Percentiles rank a stretch among this genome's conserved stretches.
phyloP scores from a whole-genome alignment of 2,797 vertebrate species.

The Pantherophis vulpinus region DNA sequence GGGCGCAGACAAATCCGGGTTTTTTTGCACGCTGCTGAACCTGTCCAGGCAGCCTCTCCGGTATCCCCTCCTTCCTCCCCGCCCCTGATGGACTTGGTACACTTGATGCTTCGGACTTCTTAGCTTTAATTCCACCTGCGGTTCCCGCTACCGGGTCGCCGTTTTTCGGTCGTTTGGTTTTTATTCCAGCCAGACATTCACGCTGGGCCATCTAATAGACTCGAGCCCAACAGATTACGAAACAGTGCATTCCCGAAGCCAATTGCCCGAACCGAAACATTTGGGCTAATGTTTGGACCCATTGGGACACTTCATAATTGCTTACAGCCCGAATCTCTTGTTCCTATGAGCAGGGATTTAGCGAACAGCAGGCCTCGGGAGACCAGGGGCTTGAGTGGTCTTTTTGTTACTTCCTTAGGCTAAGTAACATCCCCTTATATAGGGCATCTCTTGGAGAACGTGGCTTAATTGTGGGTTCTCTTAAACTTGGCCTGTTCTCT shows the following conservation, averaged over 20 bases:
- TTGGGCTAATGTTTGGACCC: background rate
- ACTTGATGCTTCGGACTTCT: background rate
- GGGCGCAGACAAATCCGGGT: slow-evolving; percentile 12
- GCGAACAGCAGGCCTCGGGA: background rate
- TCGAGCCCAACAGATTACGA: background rate
- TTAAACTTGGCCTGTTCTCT: background rate
- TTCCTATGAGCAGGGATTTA: background rate
- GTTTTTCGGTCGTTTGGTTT: background rate
- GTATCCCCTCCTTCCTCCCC: background rate
- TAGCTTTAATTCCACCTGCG: background rate
- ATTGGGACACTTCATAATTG: background rate
- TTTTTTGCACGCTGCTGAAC: background rate
- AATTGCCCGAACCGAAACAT: too few species aligned
- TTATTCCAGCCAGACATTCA: background rate
- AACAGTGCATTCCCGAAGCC: background rate
- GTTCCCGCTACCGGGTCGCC: background rate
- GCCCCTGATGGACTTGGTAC: background rate
- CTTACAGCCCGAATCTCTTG: too few species aligned
- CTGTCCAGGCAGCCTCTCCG: background rate
- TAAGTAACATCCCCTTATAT: background rate
- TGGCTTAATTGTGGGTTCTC: background rate
- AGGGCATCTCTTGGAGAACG: background rate
- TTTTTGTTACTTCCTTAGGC: slow-evolving; percentile 32
- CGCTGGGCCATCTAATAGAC: background rate
- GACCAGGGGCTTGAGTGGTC: background rate